A percentile compares a stretch with the other conserved stretches of the same genome.
Evolutionary conservation across 2,797 vertebrate species (phyloP).

Genomic region (Brachymystax lenok): DNA sequence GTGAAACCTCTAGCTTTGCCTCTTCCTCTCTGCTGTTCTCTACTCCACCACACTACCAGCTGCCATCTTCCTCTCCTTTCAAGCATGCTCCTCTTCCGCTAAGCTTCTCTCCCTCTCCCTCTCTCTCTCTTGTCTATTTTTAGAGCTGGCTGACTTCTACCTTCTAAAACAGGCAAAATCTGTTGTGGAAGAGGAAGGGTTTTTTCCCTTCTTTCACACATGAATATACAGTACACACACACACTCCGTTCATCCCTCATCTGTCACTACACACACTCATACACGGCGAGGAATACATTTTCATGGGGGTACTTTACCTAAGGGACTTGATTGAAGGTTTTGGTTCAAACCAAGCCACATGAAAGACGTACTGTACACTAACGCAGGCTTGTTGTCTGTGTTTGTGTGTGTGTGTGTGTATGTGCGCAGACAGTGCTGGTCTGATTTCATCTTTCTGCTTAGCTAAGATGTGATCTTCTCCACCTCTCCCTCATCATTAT

Average conservation of each 20-base stretch:
- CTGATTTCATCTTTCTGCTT: slow-evolving; percentile 70
- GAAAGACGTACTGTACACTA: slow-evolving; percentile 42
- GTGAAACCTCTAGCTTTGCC: slow-evolving; percentile 68
- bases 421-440: slow-evolving; percentile 45
- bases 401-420: slow-evolving; percentile 17
- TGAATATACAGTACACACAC: slow-evolving; percentile 9
- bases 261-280: neutral
- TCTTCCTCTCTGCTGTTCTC: slow-evolving; percentile 72
- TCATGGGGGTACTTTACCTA: slow-evolving; percentile 35
- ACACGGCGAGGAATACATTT: neutral
- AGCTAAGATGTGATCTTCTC: slow-evolving; percentile 70
- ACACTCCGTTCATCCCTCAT: neutral
- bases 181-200: slow-evolving; percentile 70
- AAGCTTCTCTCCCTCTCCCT: slow-evolving; percentile 60
- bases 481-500: slow-evolving; percentile 70
- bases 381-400: slow-evolving; percentile 44
- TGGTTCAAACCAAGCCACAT: slow-evolving; percentile 50
- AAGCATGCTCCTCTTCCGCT: slow-evolving; percentile 70
- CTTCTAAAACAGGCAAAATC: slow-evolving; percentile 77
- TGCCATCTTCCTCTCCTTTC: slow-evolving; percentile 75
- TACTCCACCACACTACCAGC: slow-evolving; percentile 64
- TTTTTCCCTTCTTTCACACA: slow-evolving; percentile 49
- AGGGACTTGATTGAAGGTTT: slow-evolving; percentile 64
- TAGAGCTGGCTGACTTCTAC: slow-evolving; percentile 80
- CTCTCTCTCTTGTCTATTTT: slow-evolving; percentile 74